These are phyloP conservation scores for Notarius lentiginosus DNA, from an alignment of 2,113 vertebrate genomes.

Conservation along the genomic window DNA sequence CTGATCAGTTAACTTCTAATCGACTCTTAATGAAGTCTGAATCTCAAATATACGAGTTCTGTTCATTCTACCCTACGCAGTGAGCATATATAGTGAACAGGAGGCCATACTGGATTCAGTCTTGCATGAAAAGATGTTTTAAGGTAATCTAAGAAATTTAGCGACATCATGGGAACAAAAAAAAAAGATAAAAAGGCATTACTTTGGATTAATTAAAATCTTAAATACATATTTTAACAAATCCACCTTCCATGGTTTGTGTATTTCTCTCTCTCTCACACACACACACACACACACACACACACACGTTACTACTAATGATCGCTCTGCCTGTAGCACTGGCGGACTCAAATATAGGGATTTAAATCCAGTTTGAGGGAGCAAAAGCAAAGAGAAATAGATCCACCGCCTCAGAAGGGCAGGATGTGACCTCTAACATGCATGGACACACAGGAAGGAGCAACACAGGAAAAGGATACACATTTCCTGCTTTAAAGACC, in stretches of 20 bases:
- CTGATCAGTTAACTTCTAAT: too few relatives aligned
- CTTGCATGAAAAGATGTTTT: too few relatives aligned
- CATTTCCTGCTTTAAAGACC: slow-evolving; percentile 41
- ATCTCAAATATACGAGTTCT: too few relatives aligned
- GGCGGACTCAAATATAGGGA: background rate
- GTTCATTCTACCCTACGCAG: background rate
- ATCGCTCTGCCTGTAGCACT: background rate
- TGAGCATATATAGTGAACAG: background rate
- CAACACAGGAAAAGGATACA: slow-evolving; percentile 8
- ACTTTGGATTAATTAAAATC: too few relatives aligned
- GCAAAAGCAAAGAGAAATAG: background rate
- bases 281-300: too few relatives aligned
- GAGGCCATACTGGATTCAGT: background rate
- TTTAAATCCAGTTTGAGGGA: background rate
- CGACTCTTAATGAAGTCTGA: too few relatives aligned
- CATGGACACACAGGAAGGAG: slow-evolving; percentile 35
- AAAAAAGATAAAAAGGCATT: too few relatives aligned
- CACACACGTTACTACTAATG: background rate
- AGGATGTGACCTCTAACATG: slow-evolving; percentile 9
- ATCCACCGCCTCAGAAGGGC: background rate
- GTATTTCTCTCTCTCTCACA: too few relatives aligned
- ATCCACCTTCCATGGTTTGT: too few relatives aligned
- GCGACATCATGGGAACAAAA: too few relatives aligned
- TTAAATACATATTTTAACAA: too few relatives aligned
- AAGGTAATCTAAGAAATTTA: background rate